phyloP scores from a whole-genome alignment of 2,113 vertebrate genomes.

The rabbit (Oryctolagus cuniculus) region mOryCun1.1 NC_091441.1:33087501-33088000 shows the following conservation, averaged over 20 bases:
- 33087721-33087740: background rate
- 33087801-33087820: background rate
- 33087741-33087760: background rate
- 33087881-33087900: background rate
- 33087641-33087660: background rate
- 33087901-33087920: background rate
- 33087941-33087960: background rate
- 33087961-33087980: background rate
- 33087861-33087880: background rate
- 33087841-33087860: background rate
- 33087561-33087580: background rate
- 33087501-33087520: background rate
- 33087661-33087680: background rate
- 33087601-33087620: background rate
- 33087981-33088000: background rate
- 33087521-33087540: background rate
- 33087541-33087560: background rate
- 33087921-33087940: background rate
- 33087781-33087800: background rate
- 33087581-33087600: background rate
- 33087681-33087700: background rate
- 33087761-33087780: background rate
- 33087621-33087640: background rate
- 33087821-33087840: background rate
- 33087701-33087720: background rate